Evolutionary conservation across 2,888 invertebrate species (phyloP), one percentile per base, ranked within the genome.

Genomic region (Hydroisotoma schaefferi): DNA sequence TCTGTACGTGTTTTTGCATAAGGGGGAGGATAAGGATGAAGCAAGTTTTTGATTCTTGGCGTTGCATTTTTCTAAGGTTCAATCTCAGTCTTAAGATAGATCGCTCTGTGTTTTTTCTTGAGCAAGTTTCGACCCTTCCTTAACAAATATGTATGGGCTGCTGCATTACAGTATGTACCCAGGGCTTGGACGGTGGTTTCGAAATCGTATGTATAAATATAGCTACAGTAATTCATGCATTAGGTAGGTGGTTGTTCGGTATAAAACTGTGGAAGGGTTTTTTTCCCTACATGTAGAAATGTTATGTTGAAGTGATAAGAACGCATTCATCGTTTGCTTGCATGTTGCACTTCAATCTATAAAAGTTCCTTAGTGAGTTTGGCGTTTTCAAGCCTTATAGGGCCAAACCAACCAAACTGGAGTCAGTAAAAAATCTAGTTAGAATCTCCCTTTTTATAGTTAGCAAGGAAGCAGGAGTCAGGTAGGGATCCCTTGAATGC

Each of bases 1-100:
- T 56, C 38, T 38, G 51, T 58, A 51, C 57, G 57, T 58, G 57
- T 58, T 56, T 56, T 58, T 52, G 57, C 52, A 53, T 48, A 48
- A 52, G 51, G 51, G 51, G n/a, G 40, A 40, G 40, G 40, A 52
- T 49, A 25, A 49, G 49, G 28, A 49, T 49, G 28, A 52, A 52
- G 29, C 51, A 29, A 52, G 51, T 52, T 52, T 40, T 52, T 52
- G 51, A 52, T 52, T 37, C 25, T 15, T 37, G 37, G 37, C 37
- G 51, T 52, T 52, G 37, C 51, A 52, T 52, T 37, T 52, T 52
- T 26, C 26, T 52, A 40, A 20, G 40, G 40, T 15, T 40, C 40
- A 15, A 10, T 40, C 40, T 15, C 40, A 20, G 40, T 40, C 40
- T 40, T 40, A 40, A 40, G 40, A 40, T 40, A 40, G 15, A n/a